A percentile compares a stretch with the other conserved stretches of the same genome.
Conservation (phyloP, 2,888 invertebrate genomes). For the Allygus modestus region DNA sequence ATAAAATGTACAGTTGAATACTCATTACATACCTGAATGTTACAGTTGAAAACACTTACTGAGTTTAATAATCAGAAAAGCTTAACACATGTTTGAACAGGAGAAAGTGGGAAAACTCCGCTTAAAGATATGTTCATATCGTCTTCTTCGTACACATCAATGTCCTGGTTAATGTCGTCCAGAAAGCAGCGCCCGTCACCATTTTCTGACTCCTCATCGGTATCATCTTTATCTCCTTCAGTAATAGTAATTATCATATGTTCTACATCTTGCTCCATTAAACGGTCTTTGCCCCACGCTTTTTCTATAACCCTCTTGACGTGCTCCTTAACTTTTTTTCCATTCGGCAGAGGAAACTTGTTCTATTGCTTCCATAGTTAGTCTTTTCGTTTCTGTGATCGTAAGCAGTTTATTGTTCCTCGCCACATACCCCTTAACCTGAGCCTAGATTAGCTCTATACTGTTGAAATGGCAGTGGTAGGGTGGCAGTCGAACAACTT, state of each 20-base stretch:
- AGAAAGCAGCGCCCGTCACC: not conserved
- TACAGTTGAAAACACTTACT: constrained; percentile 11
- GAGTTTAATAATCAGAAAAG: constrained; percentile 15
- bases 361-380: not conserved
- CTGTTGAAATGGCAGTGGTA: constrained; percentile 66
- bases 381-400: constrained; percentile 47
- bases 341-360: too few relatives aligned
- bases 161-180: constrained; percentile 32
- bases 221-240: not conserved
- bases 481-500: constrained; percentile 64
- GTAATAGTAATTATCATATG: constrained; percentile 15
- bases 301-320: constrained; percentile 50
- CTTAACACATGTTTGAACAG: constrained; percentile 16
- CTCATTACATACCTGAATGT: not conserved
- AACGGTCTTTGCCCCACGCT: constrained; percentile 21
- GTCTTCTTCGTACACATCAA: constrained; percentile 35
- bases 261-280: constrained; percentile 26
- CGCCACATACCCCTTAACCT: constrained; percentile 65
- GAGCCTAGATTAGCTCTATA: constrained; percentile 66
- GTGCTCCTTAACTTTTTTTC: too few relatives aligned
- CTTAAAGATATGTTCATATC: constrained; percentile 14
- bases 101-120: constrained; percentile 25
- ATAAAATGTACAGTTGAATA: not conserved
- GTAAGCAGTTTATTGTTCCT: constrained; percentile 60
- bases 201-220: constrained; percentile 34